Evolutionary conservation across 2,888 invertebrate species (phyloP).

Genomic region (Abrostola triplasia): DNA sequence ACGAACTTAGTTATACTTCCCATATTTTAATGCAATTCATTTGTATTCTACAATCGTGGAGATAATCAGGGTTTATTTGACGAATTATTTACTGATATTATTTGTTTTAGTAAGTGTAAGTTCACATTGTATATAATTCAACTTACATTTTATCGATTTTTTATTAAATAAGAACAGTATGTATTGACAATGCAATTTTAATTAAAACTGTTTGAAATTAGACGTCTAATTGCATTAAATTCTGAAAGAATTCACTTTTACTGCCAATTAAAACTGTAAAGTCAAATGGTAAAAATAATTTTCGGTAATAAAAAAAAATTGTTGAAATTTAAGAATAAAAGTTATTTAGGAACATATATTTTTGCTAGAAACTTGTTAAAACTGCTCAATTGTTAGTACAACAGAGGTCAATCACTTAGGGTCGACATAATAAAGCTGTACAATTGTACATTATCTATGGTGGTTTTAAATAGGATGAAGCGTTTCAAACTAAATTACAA

Average conservation of each 20-base stretch:
- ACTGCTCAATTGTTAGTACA: no score
- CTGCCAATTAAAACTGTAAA: background rate
- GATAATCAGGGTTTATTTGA: no score
- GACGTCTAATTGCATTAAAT: background rate
- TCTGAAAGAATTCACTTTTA: background rate
- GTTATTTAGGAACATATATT: no score
- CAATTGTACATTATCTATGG: no score
- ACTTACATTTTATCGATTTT: background rate
- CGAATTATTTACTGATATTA: no score
- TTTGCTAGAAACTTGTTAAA: no score
- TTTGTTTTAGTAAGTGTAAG: background rate
- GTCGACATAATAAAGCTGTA: no score
- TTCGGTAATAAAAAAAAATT: background rate
- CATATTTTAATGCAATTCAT: no score
- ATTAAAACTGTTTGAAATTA: background rate
- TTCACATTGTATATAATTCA: background rate
- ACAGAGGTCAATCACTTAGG: no score
- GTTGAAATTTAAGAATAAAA: background rate
- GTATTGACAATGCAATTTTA: background rate
- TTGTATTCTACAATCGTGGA: no score
- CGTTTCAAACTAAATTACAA: no score
- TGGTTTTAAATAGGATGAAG: no score
- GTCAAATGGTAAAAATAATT: background rate
- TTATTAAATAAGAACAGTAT: background rate
- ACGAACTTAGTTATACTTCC: background rate